Base-by-base conservation (phyloP, 2,797 vertebrate genomes). In the Gymnopithys bicolor region DNA sequence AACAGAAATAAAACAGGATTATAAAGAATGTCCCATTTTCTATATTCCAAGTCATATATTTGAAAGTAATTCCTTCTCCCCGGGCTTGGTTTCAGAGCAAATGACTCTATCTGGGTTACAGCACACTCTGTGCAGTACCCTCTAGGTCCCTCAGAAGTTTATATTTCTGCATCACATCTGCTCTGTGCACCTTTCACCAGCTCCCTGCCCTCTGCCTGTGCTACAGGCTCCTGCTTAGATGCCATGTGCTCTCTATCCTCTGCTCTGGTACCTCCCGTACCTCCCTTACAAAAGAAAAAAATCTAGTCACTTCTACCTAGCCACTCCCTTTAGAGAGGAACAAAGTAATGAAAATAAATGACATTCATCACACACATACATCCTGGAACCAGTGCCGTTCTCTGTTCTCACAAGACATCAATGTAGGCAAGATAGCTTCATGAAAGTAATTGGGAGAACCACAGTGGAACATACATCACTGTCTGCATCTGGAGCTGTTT, bases 321-420 rank as follows among this genome's bases (percentile, higher is more conserved):
- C 84, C 69, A 66, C 9, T 76, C 45, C 17, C 39, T 56, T 80
- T 55, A 76, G 10, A 86, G 59, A 73, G 33, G 32, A 94, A 73
- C 48, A 84, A 79, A 84, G 63, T 89, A 84, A 87, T 23, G 8
- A 90, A 84, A 95, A 87, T 59, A 94, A 94, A 93, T 69, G 5
- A 43, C 69, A 88, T 86, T 85, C 73, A 90, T 94, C 59, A 67
- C 45, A 76, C 24, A 49, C 4, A 25, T 13, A 62, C 39, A 63
- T 76, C 76, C 28, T 39, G 17, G 35, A 87, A 84, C 33, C 39
- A 74, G 21, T 0, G 2, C 33, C 58, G 19, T 32, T 76, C 59
- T 86, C 77, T 87, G 83, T 66, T 89, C 62, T 74, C 71, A 69
- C 23, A 83, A 87, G 87, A 76, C 39, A 85, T 52, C 79, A 81